These are phyloP conservation scores for Dryobates pubescens DNA, from an alignment of 2,797 vertebrate species.

Conservation along the genomic window DNA sequence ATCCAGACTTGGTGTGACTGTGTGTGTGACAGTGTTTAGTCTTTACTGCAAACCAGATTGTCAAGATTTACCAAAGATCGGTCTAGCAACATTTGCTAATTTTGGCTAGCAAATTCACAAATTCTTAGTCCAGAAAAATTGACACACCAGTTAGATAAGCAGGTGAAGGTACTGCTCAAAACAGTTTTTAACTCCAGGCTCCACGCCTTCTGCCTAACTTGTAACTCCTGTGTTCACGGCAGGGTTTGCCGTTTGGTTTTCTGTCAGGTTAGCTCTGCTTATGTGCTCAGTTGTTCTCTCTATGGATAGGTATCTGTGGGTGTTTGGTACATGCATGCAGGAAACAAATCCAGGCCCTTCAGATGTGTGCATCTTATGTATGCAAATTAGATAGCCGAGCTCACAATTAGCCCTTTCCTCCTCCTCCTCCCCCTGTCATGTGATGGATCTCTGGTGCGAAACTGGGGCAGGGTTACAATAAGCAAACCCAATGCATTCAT, in stretches of 20 bases:
- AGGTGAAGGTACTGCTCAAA: not conserved
- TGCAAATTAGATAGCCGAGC: not conserved
- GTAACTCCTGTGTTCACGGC: not conserved
- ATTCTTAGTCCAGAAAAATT: too few species aligned
- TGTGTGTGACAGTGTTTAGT: not conserved
- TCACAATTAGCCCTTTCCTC: slow-evolving; percentile 45
- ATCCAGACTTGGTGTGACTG: not conserved
- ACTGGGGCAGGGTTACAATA: not conserved
- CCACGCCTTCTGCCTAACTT: not conserved
- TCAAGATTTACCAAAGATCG: slow-evolving; percentile 5
- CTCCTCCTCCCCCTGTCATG: not conserved
- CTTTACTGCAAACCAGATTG: slow-evolving; percentile 47
- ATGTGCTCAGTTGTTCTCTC: not conserved
- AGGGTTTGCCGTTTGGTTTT: not conserved
- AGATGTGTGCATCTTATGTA: not conserved
- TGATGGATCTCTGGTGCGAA: slow-evolving; percentile 7
- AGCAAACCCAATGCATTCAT: not conserved
- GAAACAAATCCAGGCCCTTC: slow-evolving; percentile 9
- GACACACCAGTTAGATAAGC: not conserved
- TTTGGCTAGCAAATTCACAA: not conserved
- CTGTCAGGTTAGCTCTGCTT: not conserved
- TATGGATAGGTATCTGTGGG: not conserved
- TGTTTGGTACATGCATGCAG: slow-evolving; percentile 1
- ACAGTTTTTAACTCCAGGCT: not conserved
- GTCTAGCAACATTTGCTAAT: not conserved